Conservation (phyloP, 2,888 invertebrate genomes). For the Lissocephala sabroskyi region DNA sequence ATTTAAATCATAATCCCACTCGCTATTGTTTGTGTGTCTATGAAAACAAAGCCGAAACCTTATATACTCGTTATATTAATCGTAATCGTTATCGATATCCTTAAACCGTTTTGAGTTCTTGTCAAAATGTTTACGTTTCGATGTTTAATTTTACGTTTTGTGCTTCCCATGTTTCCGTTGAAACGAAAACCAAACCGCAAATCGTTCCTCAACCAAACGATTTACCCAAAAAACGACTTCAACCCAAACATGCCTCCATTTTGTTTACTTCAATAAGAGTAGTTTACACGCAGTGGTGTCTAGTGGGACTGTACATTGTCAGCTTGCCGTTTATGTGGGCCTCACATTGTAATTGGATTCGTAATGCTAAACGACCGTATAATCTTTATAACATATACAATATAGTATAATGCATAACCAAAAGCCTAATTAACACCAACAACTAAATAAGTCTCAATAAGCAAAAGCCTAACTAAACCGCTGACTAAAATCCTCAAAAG, state of each 20-base stretch:
- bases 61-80: too few relatives aligned
- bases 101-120: too few relatives aligned
- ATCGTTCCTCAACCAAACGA: too few relatives aligned
- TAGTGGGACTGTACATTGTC: conserved; percentile 74
- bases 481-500: conserved; percentile 13
- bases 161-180: conserved; percentile 45
- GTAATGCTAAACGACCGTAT: conserved; percentile 54
- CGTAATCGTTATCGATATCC: too few relatives aligned
- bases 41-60: conserved; percentile 25
- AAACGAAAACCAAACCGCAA: too few relatives aligned
- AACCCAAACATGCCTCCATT: conserved; percentile 28
- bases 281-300: conserved; percentile 73
- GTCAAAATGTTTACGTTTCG: conserved; percentile 22
- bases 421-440: conserved; percentile 8
- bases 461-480: conserved; percentile 21
- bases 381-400: conserved; percentile 13
- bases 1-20: conserved; percentile 45
- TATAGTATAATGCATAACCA: conserved; percentile 17
- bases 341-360: conserved; percentile 71
- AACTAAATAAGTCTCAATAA: conserved; percentile 27
- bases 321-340: conserved; percentile 82
- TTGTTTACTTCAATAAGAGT: conserved; percentile 72
- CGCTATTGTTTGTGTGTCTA: conserved; percentile 58
- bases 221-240: conserved; percentile 19
- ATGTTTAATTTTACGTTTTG: too few relatives aligned